Evolutionary conservation across 2,113 vertebrate species (phyloP), one percentile per base, ranked within the genome.

Genomic region (Erythrocebus patas): DNA sequence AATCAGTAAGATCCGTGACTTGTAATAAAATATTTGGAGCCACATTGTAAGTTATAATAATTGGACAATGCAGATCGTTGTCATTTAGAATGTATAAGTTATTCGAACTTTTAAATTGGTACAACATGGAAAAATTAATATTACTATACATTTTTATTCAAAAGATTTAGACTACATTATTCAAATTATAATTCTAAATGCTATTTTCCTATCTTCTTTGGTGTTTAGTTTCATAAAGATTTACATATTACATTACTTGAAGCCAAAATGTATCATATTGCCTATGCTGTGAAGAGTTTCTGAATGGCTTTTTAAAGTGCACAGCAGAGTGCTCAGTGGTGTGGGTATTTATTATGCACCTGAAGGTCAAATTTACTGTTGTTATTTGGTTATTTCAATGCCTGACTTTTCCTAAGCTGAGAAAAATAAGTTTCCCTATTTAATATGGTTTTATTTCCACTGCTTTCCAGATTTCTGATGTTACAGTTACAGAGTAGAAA

Each of bases 1-100:
- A 92, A 72, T 92, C 76, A 80, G 10, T 82, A 97, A 88, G 52
- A 92, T 93, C 78, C 92, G 22, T 93, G 52, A 97, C 25, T 90
- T 91, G 22, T 50, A 94, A 86, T 79, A 86, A 94, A 78, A 40
- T 76, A 59, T 94, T 82, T 96, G 72, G 40, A 96, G 35, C 40
- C 23, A 78, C 57, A 68, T 91, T 79, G 38, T 72, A 86, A 89
- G 88, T 87, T 35, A 79, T 38, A 82, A 66, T 70, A 92, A 93
- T 76, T 79, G 45, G 7, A 55, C 38, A 96, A 13, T 30, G 9
- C 14, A 96, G 27, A 85, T 76, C 10, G 61, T 7, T 90, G 52
- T 27, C 32, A 88, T 73, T 88, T 85, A 96, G 50, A 89, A 97
- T 94, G 92, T 85, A 82, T 68, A 40, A 93, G 22, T 85, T 91